Percentiles rank a stretch among this genome's conserved stretches.
These are phyloP conservation scores for Aradophagus sp. DNA, from an alignment of 1,140 invertebrate species.

Conservation along the genomic window DNA sequence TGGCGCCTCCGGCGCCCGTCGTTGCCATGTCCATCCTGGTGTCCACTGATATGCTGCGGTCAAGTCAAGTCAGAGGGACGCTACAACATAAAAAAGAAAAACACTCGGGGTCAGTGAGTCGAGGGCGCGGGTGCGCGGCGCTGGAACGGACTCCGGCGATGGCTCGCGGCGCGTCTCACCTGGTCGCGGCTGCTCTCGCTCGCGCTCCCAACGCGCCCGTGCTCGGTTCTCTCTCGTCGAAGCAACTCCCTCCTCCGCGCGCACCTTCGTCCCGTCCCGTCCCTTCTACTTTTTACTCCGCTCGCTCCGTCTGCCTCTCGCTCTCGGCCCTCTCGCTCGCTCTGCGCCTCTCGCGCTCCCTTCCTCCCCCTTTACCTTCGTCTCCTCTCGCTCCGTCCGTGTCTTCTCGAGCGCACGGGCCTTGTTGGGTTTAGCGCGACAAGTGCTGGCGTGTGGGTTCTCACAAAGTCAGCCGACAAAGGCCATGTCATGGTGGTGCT, in stretches of 20 bases:
- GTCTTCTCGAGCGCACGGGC: slow-evolving; percentile 7
- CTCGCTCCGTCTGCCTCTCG: slow-evolving; percentile 9
- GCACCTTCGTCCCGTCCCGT: slow-evolving; percentile 6
- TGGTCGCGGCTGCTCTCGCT: slow-evolving; percentile 26
- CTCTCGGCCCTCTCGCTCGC: not conserved
- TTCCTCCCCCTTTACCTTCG: slow-evolving; percentile 5
- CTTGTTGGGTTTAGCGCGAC: slow-evolving; percentile 12
- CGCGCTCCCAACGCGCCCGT: not conserved
- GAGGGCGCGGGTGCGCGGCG: not conserved
- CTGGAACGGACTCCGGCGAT: slow-evolving; percentile 11
- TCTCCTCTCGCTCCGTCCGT: not conserved
- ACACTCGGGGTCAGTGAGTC: not conserved
- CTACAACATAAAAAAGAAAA: not conserved
- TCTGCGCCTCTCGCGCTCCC: not conserved
- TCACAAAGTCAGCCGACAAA: no score
- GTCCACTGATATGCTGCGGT: not conserved
- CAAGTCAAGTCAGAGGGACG: not conserved
- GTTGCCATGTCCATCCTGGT: slow-evolving; percentile 31
- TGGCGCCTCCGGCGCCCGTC: slow-evolving; percentile 58
- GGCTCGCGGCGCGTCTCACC: slow-evolving; percentile 44
- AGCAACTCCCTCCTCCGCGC: not conserved
- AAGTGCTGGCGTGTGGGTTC: slow-evolving; percentile 26
- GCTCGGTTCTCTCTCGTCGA: slow-evolving; percentile 1
- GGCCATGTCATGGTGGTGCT: no score
- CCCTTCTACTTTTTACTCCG: slow-evolving; percentile 25